These are phyloP conservation scores for Phylloscopus whistleri DNA, from an alignment of 2,113 vertebrate species.

Conservation along the genomic window DNA sequence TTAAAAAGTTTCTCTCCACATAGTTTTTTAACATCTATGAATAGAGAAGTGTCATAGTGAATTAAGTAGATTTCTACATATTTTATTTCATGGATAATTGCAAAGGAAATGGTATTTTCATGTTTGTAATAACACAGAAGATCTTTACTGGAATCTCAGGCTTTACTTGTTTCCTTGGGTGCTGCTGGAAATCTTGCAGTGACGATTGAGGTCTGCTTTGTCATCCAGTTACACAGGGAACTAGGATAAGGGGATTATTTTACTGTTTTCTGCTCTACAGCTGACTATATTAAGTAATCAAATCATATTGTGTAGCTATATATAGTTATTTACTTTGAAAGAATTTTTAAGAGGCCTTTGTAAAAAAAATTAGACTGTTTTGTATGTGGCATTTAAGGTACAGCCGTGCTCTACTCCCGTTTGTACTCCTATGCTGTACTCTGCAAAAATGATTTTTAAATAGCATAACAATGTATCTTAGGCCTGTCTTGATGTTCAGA, in stretches of 20 bases:
- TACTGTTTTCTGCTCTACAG: not conserved
- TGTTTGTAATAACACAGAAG: not conserved
- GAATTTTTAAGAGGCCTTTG: not conserved
- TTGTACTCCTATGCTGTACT: not conserved
- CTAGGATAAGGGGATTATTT: not conserved
- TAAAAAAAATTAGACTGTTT: not conserved
- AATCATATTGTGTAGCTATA: not conserved
- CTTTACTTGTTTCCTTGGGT: not conserved
- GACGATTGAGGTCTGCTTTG: not conserved
- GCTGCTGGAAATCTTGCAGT: not conserved
- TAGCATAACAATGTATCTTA: not conserved
- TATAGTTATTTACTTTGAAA: not conserved
- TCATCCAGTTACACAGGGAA: not conserved
- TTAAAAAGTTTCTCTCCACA: not conserved
- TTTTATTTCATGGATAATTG: not conserved
- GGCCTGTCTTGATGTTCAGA: slow-evolving; percentile 42
- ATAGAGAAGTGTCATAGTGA: not conserved
- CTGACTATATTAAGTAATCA: not conserved
- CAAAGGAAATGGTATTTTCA: not conserved
- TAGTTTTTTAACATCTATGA: not conserved
- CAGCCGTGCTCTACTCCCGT: not conserved
- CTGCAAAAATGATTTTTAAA: not conserved
- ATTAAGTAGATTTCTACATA: not conserved
- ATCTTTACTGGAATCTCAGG: not conserved
- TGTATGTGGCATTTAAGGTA: not conserved